A percentile compares a stretch with the other conserved stretches of the same genome.
Evolutionary conservation across 2,888 invertebrate species (phyloP).

Genomic region (Tetramorium bicarinatum): DNA sequence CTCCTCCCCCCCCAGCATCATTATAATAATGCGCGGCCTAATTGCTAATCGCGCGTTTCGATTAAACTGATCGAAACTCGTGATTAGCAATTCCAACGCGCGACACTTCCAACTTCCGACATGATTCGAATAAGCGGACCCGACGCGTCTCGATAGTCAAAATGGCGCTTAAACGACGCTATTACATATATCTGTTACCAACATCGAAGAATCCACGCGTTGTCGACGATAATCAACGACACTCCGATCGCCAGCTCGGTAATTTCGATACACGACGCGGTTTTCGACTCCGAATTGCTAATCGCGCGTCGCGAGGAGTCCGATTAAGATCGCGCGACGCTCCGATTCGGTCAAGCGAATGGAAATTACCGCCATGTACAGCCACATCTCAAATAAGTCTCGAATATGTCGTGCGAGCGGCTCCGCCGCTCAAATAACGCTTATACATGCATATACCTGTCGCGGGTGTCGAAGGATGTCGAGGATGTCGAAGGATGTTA

Average conservation of each 20-base stretch:
- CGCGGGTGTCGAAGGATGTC: background rate
- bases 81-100: background rate
- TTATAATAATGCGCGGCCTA: too few relatives aligned
- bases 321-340: background rate
- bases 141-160: background rate
- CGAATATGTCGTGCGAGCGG: background rate
- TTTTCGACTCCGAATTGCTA: background rate
- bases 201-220: background rate
- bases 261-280: background rate
- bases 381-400: background rate
- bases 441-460: background rate
- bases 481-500: background rate
- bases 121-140: background rate
- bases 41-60: background rate
- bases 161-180: too few relatives aligned
- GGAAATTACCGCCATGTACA: background rate
- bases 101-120: conserved; percentile 4
- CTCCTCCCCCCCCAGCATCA: too few relatives aligned
- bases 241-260: background rate
- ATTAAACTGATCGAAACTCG: background rate
- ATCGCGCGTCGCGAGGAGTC: background rate
- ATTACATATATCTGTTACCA: background rate
- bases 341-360: background rate
- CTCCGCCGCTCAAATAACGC: background rate
- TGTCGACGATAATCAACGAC: too few relatives aligned